phyloP scores from a whole-genome alignment of 2,888 invertebrate genomes.

The Unio pictorum region DNA sequence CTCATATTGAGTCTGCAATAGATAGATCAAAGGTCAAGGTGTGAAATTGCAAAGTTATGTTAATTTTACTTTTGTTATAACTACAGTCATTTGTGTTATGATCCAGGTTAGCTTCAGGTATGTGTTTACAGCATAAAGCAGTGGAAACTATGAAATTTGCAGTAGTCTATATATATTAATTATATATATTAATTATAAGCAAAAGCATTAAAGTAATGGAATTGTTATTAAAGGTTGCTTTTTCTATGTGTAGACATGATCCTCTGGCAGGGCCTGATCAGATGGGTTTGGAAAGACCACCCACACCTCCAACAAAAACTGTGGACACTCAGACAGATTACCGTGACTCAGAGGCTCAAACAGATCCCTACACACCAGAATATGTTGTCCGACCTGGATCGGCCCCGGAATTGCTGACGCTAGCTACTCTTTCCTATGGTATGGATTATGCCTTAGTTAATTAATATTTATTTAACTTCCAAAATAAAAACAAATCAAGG shows the following conservation, averaged over 20 bases:
- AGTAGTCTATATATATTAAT: too few relatives aligned
- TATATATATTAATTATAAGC: neutral
- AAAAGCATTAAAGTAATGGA: neutral
- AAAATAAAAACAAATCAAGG: neutral
- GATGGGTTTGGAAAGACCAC: slow-evolving; percentile 50
- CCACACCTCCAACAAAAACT: slow-evolving; percentile 67
- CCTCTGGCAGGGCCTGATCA: slow-evolving; percentile 59
- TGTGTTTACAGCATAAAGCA: too few relatives aligned
- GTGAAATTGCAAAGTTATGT: too few relatives aligned
- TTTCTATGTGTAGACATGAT: slow-evolving; percentile 54
- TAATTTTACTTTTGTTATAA: too few relatives aligned
- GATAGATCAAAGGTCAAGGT: too few relatives aligned
- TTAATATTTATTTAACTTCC: neutral
- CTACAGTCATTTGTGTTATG: too few relatives aligned
- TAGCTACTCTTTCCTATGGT: slow-evolving; percentile 79
- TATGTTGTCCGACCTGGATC: slow-evolving; percentile 74
- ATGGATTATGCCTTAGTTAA: slow-evolving; percentile 35
- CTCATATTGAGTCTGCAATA: too few relatives aligned
- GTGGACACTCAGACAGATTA: slow-evolving; percentile 80
- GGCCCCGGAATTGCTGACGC: slow-evolving; percentile 79
- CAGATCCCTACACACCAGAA: slow-evolving; percentile 83
- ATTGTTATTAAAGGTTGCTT: neutral
- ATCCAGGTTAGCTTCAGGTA: too few relatives aligned
- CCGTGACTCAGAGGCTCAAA: slow-evolving; percentile 84
- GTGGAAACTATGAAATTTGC: too few relatives aligned